phyloP scores from a whole-genome alignment of 2,888 invertebrate genomes.

The Caenorhabditis sp. region DNA sequence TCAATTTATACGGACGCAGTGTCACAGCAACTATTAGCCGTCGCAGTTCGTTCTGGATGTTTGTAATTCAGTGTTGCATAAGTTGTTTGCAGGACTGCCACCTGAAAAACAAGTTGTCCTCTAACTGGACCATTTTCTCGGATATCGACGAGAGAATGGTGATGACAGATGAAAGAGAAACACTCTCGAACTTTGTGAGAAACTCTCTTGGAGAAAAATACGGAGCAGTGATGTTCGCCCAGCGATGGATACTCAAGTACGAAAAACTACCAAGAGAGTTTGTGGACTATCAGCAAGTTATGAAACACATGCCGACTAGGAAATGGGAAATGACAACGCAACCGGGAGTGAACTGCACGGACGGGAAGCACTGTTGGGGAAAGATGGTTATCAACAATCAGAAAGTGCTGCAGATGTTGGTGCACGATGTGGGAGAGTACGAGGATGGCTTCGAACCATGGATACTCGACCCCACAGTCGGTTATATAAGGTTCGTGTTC shows the following conservation, averaged over 20 bases:
- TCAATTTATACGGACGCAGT: slow-evolving; percentile 49
- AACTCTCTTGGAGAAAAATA: slow-evolving; percentile 20
- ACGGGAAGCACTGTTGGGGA: slow-evolving; percentile 48
- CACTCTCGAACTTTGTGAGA: slow-evolving; percentile 28
- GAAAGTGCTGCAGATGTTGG: slow-evolving; percentile 47
- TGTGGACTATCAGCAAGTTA: slow-evolving; percentile 41
- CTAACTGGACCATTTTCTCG: slow-evolving; percentile 53
- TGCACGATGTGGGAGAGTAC: slow-evolving; percentile 51
- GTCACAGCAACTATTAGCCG: slow-evolving; percentile 32
- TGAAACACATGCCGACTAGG: slow-evolving; percentile 41
- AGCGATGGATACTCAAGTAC: slow-evolving; percentile 50
- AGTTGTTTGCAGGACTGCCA: slow-evolving; percentile 54
- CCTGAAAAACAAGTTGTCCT: slow-evolving; percentile 11
- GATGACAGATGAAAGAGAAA: slow-evolving; percentile 29
- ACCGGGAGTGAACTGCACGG: slow-evolving; percentile 27
- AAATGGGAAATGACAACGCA: slow-evolving; percentile 33
- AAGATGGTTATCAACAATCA: slow-evolving; percentile 39
- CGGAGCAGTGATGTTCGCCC: slow-evolving; percentile 42
- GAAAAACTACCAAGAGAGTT: slow-evolving; percentile 26
- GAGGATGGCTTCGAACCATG: slow-evolving; percentile 23
- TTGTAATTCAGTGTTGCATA: too few species aligned
- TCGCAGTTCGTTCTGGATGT: slow-evolving; percentile 37
- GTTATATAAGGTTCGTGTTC: slow-evolving; percentile 33
- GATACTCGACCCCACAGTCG: slow-evolving; percentile 36
- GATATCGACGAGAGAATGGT: slow-evolving; percentile 54